Conservation (phyloP, 2,113 vertebrate genomes). For the Nibea albiflora region DNA sequence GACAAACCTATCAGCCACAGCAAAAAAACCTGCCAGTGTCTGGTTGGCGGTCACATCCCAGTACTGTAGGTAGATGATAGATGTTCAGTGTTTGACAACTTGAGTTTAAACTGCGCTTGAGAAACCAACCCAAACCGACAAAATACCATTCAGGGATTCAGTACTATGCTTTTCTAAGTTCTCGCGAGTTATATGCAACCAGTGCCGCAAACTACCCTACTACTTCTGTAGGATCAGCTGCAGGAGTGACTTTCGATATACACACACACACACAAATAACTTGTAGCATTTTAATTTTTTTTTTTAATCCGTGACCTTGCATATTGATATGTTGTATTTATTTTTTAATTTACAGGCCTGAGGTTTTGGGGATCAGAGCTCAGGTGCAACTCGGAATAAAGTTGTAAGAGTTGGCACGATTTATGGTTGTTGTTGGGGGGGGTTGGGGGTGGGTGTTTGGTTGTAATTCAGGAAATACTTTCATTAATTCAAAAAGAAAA, state of each 20-base stretch:
- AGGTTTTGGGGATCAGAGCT: constrained; percentile 70
- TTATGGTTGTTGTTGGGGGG: constrained; percentile 42
- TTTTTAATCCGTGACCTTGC: constrained; percentile 69
- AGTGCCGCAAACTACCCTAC: constrained; percentile 78
- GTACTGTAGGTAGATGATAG: neutral
- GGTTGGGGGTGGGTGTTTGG: constrained; percentile 26
- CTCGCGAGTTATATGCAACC: constrained; percentile 85
- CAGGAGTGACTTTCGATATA: constrained; percentile 78
- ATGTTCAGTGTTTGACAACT: constrained; percentile 3
- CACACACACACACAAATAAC: constrained; percentile 72
- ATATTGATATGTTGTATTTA: constrained; percentile 82
- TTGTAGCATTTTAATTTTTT: constrained; percentile 80
- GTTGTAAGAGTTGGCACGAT: constrained; percentile 52
- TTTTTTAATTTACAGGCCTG: constrained; percentile 78
- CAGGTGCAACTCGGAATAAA: constrained; percentile 70
- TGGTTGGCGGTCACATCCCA: constrained; percentile 2
- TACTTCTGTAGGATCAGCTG: constrained; percentile 73
- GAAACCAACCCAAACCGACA: constrained; percentile 66
- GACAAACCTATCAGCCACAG: constrained; percentile 18
- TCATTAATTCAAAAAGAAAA: constrained; percentile 67
- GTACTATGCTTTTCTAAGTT: constrained; percentile 86
- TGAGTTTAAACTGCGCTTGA: constrained; percentile 53
- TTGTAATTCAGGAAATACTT: constrained; percentile 78
- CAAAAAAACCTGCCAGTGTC: neutral
- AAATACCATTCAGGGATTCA: constrained; percentile 86